Evolutionary conservation across 2,113 vertebrate genomes (phyloP).

Genomic region (Python bivittatus): DNA sequence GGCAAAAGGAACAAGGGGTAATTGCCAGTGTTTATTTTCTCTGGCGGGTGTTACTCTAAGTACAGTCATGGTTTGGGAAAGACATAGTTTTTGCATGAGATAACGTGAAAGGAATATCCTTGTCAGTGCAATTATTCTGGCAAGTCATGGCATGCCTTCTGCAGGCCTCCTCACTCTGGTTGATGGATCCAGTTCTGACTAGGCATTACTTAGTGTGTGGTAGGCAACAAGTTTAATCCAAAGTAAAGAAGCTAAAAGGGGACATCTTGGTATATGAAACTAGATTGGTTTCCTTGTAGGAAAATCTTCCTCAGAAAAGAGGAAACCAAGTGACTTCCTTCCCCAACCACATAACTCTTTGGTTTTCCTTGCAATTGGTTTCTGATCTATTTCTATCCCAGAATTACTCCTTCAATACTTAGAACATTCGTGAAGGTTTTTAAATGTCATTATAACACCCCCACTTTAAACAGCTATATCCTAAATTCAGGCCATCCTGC

Average conservation of each 20-base stretch:
- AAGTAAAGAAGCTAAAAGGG: background rate
- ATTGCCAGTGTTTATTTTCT: constrained; percentile 9
- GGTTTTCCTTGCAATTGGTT: background rate
- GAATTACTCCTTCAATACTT: background rate
- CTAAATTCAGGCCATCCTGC: background rate
- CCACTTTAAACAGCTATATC: background rate
- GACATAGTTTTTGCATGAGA: background rate
- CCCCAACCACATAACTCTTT: too few relatives aligned
- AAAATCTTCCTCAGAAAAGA: background rate
- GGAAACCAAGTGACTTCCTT: background rate
- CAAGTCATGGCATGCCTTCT: constrained; percentile 15
- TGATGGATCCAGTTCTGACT: constrained; percentile 20
- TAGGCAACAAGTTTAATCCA: background rate
- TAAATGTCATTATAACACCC: background rate
- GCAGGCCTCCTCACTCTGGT: background rate
- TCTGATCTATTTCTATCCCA: background rate
- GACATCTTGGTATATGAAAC: background rate
- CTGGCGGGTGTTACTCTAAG: constrained; percentile 33
- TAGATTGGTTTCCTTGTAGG: background rate
- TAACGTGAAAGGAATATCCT: constrained; percentile 17
- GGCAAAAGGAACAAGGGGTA: constrained; percentile 38
- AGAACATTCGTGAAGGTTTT: background rate
- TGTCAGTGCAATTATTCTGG: background rate
- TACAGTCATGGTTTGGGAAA: constrained; percentile 44
- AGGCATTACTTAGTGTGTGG: background rate